Conservation (phyloP, 2,113 vertebrate species). For the Myotis lucifugus region DNA sequence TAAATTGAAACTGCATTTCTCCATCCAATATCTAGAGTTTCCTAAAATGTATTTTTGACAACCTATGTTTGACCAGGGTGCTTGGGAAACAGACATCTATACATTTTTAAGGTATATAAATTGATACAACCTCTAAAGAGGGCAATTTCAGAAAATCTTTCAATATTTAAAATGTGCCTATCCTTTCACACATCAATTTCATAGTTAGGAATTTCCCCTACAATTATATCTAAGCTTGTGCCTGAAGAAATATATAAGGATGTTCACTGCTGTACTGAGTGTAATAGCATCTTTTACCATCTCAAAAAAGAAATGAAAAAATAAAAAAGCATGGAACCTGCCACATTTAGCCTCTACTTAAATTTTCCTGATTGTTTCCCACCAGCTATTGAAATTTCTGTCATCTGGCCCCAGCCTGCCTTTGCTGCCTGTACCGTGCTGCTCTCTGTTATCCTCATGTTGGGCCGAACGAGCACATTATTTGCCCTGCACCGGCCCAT, state of each 20-base stretch:
- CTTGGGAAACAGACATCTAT: background rate
- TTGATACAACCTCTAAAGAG: background rate
- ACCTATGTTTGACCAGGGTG: background rate
- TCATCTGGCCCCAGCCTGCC: too few relatives aligned
- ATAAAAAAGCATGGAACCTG: background rate
- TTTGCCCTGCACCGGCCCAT: background rate
- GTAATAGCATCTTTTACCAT: background rate
- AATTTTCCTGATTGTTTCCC: background rate
- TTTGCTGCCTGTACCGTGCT: background rate
- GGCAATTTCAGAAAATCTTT: background rate
- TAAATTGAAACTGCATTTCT: conserved; percentile 33
- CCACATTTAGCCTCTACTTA: background rate
- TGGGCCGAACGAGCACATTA: background rate
- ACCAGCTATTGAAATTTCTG: background rate
- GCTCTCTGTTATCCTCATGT: background rate
- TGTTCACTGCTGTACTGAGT: background rate
- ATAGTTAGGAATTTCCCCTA: conserved; percentile 19
- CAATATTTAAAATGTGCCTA: background rate
- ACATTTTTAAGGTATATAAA: conserved; percentile 16
- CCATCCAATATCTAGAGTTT: background rate
- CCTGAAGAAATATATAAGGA: background rate
- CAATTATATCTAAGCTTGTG: background rate
- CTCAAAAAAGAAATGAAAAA: background rate
- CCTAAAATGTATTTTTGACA: conserved; percentile 32
- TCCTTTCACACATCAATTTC: background rate